Conservation (phyloP, 2,797 vertebrate genomes). For the Gobionotothen gibberifrons region DNA sequence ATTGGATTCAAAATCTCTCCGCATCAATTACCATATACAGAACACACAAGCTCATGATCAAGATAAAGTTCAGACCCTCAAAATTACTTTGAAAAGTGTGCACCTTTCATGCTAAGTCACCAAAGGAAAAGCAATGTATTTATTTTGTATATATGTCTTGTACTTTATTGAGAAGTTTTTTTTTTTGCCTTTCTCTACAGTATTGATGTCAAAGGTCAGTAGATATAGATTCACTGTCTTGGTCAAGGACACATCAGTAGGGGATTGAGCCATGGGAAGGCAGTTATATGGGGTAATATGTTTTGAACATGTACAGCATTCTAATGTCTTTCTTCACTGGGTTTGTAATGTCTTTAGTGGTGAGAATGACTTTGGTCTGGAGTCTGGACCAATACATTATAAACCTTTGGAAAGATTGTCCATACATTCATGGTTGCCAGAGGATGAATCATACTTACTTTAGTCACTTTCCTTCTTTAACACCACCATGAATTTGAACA, state of each 20-base stretch:
- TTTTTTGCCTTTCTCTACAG: background rate
- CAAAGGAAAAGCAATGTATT: constrained; percentile 12
- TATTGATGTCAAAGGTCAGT: constrained; percentile 29
- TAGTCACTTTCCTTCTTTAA: background rate
- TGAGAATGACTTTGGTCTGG: background rate
- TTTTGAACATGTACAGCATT: constrained; percentile 13
- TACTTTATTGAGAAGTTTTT: constrained; percentile 10
- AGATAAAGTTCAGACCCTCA: background rate
- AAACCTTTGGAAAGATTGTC: background rate
- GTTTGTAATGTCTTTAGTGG: background rate
- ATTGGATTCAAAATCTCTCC: background rate
- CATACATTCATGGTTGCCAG: background rate
- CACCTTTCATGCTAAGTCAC: background rate
- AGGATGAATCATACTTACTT: background rate
- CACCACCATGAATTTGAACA: background rate
- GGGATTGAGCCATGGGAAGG: background rate
- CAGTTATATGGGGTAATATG: constrained; percentile 1
- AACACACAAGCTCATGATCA: background rate
- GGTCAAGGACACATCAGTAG: constrained; percentile 40
- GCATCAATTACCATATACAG: background rate
- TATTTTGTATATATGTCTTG: constrained; percentile 17
- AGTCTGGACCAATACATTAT: background rate
- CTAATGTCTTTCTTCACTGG: constrained; percentile 4
- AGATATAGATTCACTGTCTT: constrained; percentile 20
- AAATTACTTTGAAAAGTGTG: background rate